phyloP scores from a whole-genome alignment of 2,113 vertebrate genomes.

The Sialia sialis region DNA sequence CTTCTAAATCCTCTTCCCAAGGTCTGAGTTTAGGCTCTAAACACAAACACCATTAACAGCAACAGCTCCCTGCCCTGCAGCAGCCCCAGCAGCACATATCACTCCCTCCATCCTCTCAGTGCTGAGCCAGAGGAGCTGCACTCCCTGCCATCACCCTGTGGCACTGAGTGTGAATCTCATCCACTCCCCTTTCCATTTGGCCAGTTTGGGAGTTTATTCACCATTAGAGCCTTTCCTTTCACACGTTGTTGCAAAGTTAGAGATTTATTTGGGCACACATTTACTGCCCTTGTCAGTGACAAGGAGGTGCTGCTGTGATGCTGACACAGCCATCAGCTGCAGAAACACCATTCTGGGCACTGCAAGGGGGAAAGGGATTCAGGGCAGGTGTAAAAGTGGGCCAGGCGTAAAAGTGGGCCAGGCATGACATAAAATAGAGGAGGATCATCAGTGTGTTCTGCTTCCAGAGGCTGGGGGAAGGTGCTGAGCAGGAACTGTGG shows the following conservation, averaged over 20 bases:
- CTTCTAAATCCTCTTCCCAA: not conserved
- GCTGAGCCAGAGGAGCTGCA: not conserved
- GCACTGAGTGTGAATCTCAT: not conserved
- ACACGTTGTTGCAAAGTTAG: not conserved
- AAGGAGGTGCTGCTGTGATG: not conserved
- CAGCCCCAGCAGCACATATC: not conserved
- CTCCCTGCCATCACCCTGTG: not conserved
- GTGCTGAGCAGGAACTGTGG: not conserved
- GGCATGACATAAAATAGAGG: not conserved
- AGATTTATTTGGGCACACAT: rapidly evolving
- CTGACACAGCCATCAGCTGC: not conserved
- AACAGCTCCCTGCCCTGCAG: not conserved
- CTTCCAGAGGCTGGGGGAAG: not conserved
- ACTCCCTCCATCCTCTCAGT: not conserved
- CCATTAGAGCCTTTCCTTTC: not conserved
- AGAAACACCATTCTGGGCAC: not conserved
- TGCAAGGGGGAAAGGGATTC: not conserved
- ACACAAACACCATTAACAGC: slow-evolving; percentile 22
- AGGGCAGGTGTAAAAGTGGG: not conserved
- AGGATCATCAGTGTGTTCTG: not conserved
- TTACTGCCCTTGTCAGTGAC: not conserved
- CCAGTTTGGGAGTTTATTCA: not conserved
- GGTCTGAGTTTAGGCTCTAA: not conserved
- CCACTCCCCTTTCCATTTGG: not conserved
- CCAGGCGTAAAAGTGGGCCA: not conserved